phyloP scores from a whole-genome alignment of 1,140 invertebrate genomes.

The Zaprionus kolodkinae region DNA sequence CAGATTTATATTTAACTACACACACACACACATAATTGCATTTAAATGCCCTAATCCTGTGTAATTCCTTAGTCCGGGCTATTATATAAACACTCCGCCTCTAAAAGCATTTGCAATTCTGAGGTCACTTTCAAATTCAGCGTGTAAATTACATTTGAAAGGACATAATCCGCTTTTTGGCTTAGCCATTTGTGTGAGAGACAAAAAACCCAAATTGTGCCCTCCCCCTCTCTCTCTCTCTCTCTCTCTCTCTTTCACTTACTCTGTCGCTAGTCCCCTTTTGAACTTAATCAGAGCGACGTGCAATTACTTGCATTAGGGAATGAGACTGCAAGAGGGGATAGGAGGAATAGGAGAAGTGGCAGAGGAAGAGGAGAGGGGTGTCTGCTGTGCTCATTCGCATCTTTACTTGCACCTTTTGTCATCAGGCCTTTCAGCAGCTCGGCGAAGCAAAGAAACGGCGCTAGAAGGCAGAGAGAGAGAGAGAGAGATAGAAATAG shows the following conservation, averaged over 20 bases:
- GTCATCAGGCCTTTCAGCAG: slow-evolving; percentile 74
- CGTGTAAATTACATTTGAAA: slow-evolving; percentile 65
- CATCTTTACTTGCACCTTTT: slow-evolving; percentile 65
- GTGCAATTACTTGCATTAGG: slow-evolving; percentile 78
- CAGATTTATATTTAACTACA: slow-evolving; percentile 13
- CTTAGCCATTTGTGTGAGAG: slow-evolving; percentile 57
- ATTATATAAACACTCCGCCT: slow-evolving; percentile 15
- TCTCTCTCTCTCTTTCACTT: not conserved
- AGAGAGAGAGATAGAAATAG: not conserved
- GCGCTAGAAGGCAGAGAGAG: not conserved
- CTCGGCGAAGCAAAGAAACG: slow-evolving; percentile 41
- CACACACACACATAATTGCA: slow-evolving; percentile 15
- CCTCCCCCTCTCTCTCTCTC: not conserved
- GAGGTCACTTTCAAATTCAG: slow-evolving; percentile 66
- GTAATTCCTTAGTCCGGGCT: slow-evolving; percentile 9
- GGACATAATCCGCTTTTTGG: slow-evolving; percentile 74
- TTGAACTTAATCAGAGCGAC: slow-evolving; percentile 73
- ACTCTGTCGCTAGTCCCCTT: not conserved
- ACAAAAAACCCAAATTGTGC: slow-evolving; percentile 65
- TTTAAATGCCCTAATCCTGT: slow-evolving; percentile 16
- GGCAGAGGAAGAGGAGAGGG: not conserved
- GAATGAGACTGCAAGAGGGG: slow-evolving; percentile 32
- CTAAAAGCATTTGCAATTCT: slow-evolving; percentile 28
- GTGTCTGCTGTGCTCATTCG: slow-evolving; percentile 46
- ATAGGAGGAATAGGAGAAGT: not conserved